Base-by-base conservation (phyloP, 2,888 invertebrate species). In the Tipula confusa region DNA sequence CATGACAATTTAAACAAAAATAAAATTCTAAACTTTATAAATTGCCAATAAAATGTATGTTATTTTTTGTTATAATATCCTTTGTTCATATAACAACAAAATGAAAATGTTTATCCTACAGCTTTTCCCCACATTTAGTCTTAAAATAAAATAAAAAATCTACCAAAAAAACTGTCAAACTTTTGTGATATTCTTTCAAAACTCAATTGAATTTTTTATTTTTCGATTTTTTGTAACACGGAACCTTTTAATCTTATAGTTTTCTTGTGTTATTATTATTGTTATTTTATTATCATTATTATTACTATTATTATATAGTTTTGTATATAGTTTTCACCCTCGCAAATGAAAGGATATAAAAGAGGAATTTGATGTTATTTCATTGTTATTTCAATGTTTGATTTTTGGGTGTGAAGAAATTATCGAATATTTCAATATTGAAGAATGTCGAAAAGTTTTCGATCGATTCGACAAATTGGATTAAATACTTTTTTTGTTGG, bases 131-230 rank as follows among this genome's bases (percentile, higher is more conserved):
- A 64, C 64, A 64, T 7, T 7, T 31, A 31, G n/a, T 24, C 64
- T 64, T 64, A 7, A 24, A 64, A n/a, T n/a, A n/a, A 33, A 33
- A 11, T 33, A 33, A 11, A 64, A 9, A 64, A 64, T n/a, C 43
- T 4, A 43, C 43, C n/a, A 43, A 43, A 4, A 33, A n/a, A 64
- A 64, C 64, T 64, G 64, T 64, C 64, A 64, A 64, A 64, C 1
- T 64, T 64, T 64, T 64, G n/a, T n/a, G 64, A 64, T 64, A 64
- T 64, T 43, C 64, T 64, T 64, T 64, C 64, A 64, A 64, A 64
- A 64, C 64, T 64, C 64, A 64, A 64, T 64, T 64, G 64, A 64
- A 64, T 64, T 64, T 64, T 11, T 64, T 64, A 24, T 64, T 43
- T 43, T 43, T 6, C 1, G 6, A 33, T 33, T 43, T 43, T 43